These are phyloP conservation scores for Phocoena sinus DNA, from an alignment of 2,113 vertebrate genomes.

Conservation along the genomic window DNA sequence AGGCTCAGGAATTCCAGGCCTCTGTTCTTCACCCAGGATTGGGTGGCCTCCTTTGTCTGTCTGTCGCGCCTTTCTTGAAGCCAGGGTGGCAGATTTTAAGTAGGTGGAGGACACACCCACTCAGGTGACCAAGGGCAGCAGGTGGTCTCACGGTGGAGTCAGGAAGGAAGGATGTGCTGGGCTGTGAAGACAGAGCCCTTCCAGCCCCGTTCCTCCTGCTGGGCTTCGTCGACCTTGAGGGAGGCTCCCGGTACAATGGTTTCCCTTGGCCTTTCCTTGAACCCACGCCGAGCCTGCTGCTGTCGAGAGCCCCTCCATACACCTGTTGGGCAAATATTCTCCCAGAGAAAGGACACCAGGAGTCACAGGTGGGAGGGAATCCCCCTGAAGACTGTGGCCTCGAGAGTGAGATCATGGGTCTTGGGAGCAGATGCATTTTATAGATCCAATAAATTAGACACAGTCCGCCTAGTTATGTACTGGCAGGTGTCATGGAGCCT, in stretches of 20 bases:
- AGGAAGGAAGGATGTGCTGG: not conserved
- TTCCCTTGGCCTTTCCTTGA: not conserved
- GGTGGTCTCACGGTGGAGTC: not conserved
- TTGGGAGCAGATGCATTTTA: constrained; percentile 46
- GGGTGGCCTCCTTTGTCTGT: not conserved
- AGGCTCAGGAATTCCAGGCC: not conserved
- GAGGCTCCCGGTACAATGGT: not conserved
- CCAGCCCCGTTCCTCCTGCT: accelerated
- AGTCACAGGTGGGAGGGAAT: not conserved
- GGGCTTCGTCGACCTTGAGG: not conserved
- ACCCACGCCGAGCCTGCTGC: not conserved
- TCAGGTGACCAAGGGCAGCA: not conserved
- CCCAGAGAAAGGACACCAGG: not conserved
- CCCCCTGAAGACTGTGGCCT: constrained; percentile 31
- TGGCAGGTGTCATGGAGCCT: not conserved
- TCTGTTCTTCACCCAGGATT: not conserved
- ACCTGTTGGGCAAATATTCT: not conserved
- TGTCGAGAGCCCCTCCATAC: not conserved
- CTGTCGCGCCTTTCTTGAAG: not conserved
- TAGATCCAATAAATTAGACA: constrained; percentile 50
- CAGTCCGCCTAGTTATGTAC: not conserved
- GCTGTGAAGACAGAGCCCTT: not conserved
- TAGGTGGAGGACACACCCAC: not conserved
- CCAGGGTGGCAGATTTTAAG: not conserved
- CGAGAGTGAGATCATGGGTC: constrained; percentile 31